A percentile compares a stretch with the other conserved stretches of the same genome.
phyloP scores from a whole-genome alignment of 2,797 vertebrate species.

The Schizopygopsis malacanthus region DNA sequence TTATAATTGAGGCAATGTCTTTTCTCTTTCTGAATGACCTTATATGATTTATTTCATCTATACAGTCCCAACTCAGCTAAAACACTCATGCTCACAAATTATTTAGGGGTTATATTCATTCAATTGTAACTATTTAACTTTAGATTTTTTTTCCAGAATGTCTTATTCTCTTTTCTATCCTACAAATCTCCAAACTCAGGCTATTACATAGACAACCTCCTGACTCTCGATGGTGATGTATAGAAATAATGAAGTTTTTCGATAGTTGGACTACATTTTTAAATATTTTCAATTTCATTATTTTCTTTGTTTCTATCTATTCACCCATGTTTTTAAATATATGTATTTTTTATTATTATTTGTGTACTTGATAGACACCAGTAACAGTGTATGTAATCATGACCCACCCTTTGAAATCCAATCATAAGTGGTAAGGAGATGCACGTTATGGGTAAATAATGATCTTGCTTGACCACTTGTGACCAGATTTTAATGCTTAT shows the following conservation, averaged over 20 bases:
- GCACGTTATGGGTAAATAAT: not conserved
- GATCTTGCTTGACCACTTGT: too few species aligned
- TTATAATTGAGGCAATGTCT: not conserved
- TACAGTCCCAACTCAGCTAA: not conserved
- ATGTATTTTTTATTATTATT: too few species aligned
- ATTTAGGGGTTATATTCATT: not conserved
- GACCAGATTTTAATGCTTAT: too few species aligned
- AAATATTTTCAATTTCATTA: too few species aligned
- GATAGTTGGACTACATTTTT: too few species aligned
- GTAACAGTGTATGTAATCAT: not conserved
- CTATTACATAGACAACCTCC: not conserved
- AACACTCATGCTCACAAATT: not conserved
- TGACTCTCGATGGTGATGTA: not conserved
- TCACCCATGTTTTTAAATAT: too few species aligned
- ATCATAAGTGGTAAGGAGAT: not conserved
- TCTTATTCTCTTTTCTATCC: not conserved
- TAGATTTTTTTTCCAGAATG: too few species aligned
- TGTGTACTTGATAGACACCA: not conserved
- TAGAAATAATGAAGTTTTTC: not conserved
- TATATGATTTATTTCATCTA: not conserved
- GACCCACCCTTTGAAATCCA: not conserved
- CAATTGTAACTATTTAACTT: not conserved
- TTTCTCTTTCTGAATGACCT: constrained; percentile 4
- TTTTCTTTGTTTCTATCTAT: too few species aligned
- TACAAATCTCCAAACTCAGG: not conserved